Evolutionary conservation across 30 jellyfish, hydroid and myxozoan genomes (phyloP).

Genomic region (Chironex yamaguchii): DNA sequence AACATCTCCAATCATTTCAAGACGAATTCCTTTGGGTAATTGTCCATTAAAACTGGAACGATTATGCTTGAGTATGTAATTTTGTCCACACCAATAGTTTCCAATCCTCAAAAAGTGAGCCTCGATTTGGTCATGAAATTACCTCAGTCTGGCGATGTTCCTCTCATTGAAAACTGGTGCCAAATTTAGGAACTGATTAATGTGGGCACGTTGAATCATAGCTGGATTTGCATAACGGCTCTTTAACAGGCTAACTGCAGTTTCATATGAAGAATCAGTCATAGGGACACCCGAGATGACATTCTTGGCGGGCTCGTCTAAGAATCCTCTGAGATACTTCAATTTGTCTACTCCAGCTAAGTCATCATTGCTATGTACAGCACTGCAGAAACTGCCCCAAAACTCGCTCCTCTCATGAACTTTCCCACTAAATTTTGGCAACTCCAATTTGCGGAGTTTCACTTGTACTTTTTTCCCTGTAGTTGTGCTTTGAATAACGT

Average conservation of each 20-base stretch:
- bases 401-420: constrained; percentile 53
- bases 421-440: constrained; percentile 27
- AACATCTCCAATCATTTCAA: neutral
- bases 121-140: constrained; percentile 21
- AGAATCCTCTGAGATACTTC: neutral
- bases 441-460: constrained; percentile 1
- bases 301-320: constrained; percentile 24
- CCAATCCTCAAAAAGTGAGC: too few relatives aligned
- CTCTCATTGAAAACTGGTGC: constrained; percentile 12
- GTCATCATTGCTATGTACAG: constrained; percentile 4
- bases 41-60: neutral
- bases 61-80: neutral
- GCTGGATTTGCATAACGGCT: neutral
- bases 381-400: constrained; percentile 2
- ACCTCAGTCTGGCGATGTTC: neutral
- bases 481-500: too few relatives aligned
- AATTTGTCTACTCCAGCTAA: neutral
- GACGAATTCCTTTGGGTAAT: neutral
- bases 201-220: constrained; percentile 16
- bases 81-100: too few relatives aligned
- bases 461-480: constrained; percentile 11
- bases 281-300: neutral
- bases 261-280: neutral
- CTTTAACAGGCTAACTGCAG: constrained; percentile 1
- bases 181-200: neutral